Percentiles rank a stretch among this genome's conserved stretches.
These are phyloP conservation scores for Eleutherodactylus coqui DNA, from an alignment of 2,797 vertebrate genomes.

Conservation along the genomic window DNA sequence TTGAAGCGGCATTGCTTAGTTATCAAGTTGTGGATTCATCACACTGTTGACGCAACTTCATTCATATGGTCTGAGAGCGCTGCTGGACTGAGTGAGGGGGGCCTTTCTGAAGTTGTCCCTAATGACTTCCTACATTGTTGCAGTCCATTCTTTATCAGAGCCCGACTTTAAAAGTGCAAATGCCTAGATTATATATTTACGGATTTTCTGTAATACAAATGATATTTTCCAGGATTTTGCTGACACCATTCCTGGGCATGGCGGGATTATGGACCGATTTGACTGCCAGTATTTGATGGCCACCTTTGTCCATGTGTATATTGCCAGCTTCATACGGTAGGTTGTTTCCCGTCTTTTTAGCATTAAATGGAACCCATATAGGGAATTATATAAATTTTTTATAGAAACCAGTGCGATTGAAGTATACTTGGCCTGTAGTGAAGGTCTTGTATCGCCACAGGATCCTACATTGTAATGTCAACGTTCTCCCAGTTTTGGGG, in stretches of 20 bases:
- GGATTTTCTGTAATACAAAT: neutral
- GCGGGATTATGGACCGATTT: constrained; percentile 97
- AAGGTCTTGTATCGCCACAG: neutral
- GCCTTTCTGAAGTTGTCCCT: too few species aligned
- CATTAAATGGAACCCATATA: neutral
- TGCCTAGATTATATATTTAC: neutral
- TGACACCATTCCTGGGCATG: constrained; percentile 94
- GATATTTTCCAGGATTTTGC: constrained; percentile 87
- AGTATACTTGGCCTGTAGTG: neutral
- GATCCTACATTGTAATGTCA: neutral
- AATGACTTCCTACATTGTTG: neutral
- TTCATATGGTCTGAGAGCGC: too few species aligned
- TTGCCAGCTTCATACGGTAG: constrained; percentile 95
- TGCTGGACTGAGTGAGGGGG: too few species aligned
- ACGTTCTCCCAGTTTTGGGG: neutral
- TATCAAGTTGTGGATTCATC: too few species aligned
- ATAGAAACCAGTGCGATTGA: neutral
- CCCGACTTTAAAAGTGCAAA: neutral
- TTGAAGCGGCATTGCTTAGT: too few species aligned
- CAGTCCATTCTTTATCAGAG: too few species aligned
- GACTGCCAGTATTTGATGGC: constrained; percentile 98
- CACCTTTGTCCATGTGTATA: constrained; percentile 96
- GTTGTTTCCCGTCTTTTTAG: neutral
- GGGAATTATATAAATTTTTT: neutral
- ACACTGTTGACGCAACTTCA: too few species aligned